Percentiles rank a stretch among this genome's conserved stretches.
phyloP scores from a whole-genome alignment of 1,140 invertebrate species.

The Achroia grisella region DNA sequence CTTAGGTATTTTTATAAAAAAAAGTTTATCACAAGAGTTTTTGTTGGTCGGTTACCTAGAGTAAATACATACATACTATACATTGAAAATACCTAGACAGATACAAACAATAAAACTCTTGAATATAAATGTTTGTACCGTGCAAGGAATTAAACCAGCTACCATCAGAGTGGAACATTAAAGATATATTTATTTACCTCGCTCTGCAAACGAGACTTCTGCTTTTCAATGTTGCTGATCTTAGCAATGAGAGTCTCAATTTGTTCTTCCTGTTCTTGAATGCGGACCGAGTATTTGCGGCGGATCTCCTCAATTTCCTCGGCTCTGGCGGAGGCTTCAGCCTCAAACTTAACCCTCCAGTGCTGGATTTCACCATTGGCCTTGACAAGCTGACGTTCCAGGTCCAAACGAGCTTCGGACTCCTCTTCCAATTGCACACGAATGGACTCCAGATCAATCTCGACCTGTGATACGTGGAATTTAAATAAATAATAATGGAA shows the following conservation, averaged over 20 bases:
- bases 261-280: conserved; percentile 96
- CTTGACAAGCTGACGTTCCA: conserved; percentile 95
- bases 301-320: conserved; percentile 96
- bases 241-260: conserved; percentile 94
- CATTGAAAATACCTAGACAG: too few species aligned
- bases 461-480: conserved; percentile 75
- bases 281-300: conserved; percentile 91
- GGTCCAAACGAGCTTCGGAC: conserved; percentile 93
- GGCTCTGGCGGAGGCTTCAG: conserved; percentile 89
- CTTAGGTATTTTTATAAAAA: too few species aligned
- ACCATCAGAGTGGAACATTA: too few species aligned
- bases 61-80: too few species aligned
- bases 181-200: conserved; percentile 74
- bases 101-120: too few species aligned
- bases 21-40: too few species aligned
- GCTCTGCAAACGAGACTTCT: conserved; percentile 95
- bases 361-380: conserved; percentile 90
- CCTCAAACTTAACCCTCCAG: conserved; percentile 94
- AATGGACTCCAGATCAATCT: conserved; percentile 93
- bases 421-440: conserved; percentile 96
- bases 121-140: too few species aligned
- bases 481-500: too few species aligned
- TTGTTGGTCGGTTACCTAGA: too few species aligned
- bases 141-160: too few species aligned
- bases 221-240: conserved; percentile 94